These are phyloP conservation scores for Phodopus roborovskii DNA, from an alignment of 2,113 vertebrate species.

Conservation along the genomic window DNA sequence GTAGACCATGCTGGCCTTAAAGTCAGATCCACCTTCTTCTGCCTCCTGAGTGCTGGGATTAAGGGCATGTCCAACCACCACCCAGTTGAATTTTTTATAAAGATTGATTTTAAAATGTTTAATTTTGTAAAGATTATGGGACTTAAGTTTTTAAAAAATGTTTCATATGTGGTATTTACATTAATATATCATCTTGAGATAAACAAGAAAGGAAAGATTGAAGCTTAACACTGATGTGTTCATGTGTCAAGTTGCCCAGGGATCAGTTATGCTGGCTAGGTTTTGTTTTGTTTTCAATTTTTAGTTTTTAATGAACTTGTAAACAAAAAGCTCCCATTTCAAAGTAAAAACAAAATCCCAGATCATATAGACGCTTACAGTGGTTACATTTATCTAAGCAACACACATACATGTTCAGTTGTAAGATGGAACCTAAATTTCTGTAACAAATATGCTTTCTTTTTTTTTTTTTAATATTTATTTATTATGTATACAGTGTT, in stretches of 20 bases:
- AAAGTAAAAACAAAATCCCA: constrained; percentile 91
- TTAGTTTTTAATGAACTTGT: constrained; percentile 93
- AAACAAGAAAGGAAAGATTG: not conserved
- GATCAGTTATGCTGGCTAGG: not conserved
- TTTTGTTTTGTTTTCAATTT: constrained; percentile 71
- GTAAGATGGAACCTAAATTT: constrained; percentile 93
- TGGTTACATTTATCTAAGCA: constrained; percentile 95
- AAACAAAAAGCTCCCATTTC: constrained; percentile 92
- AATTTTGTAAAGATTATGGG: not conserved
- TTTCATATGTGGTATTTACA: not conserved
- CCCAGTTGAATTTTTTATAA: not conserved
- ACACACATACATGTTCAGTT: constrained; percentile 95
- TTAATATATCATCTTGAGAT: not conserved
- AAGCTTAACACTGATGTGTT: not conserved
- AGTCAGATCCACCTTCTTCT: no score
- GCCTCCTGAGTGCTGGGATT: no score
- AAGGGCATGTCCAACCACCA: no score
- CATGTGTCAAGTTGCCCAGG: not conserved
- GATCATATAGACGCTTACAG: constrained; percentile 93
- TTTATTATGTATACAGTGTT: no score
- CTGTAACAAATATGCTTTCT: constrained; percentile 92
- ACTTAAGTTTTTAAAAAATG: not conserved
- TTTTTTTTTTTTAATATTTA: no score
- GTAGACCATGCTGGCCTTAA: no score
- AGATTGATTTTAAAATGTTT: not conserved